Evolutionary conservation across 2,113 vertebrate species (phyloP).

Genomic region (Hystrix cristata): DNA sequence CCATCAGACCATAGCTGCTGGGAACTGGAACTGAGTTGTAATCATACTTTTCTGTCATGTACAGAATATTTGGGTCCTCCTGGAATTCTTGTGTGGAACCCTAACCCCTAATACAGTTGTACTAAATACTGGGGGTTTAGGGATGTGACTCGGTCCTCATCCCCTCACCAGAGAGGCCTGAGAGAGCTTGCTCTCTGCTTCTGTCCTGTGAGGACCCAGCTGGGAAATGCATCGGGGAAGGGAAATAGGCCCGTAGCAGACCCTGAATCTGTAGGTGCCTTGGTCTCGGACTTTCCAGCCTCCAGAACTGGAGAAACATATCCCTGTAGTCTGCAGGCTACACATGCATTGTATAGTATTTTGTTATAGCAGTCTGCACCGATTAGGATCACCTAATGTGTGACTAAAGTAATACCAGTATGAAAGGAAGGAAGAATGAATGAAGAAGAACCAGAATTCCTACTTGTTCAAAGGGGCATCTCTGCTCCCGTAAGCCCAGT

Average conservation of each 20-base stretch:
- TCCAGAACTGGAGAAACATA: not conserved
- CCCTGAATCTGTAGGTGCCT: accelerated
- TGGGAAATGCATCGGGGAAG: not conserved
- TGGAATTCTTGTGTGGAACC: not conserved
- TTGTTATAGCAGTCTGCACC: not conserved
- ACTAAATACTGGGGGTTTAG: not conserved
- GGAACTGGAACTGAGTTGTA: not conserved
- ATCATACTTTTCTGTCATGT: not conserved
- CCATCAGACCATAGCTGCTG: not conserved
- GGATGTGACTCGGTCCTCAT: not conserved
- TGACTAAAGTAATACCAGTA: not conserved
- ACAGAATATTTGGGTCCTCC: no score
- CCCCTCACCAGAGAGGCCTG: not conserved
- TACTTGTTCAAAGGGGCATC: not conserved
- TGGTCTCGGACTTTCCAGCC: no score
- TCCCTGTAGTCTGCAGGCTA: not conserved
- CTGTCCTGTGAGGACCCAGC: no score
- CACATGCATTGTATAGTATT: not conserved
- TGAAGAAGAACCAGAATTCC: not conserved
- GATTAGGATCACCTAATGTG: not conserved
- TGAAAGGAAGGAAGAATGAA: not conserved
- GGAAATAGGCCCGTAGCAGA: not conserved
- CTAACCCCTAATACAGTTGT: not conserved
- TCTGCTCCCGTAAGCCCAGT: accelerated
- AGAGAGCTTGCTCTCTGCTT: not conserved